Conservation (phyloP, 2,113 vertebrate genomes). For the Dascyllus trimaculatus region DNA sequence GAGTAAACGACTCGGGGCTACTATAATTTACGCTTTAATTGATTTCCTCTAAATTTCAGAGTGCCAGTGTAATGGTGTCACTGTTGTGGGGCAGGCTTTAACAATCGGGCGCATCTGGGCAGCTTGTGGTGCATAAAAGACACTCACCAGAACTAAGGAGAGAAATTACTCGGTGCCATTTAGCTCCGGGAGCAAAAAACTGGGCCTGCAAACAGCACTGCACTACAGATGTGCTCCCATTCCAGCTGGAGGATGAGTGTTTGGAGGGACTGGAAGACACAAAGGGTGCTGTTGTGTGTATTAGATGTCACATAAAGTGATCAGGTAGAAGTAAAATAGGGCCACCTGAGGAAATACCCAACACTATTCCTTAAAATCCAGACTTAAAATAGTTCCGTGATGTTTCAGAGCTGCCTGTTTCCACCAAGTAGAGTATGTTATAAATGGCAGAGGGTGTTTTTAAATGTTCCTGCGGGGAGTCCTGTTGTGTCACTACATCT, state of each 20-base stretch:
- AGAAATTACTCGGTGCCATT: slow-evolving; percentile 16
- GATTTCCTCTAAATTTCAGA: slow-evolving; percentile 66
- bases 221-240: not conserved
- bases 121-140: slow-evolving; percentile 36
- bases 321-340: slow-evolving; percentile 6
- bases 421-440: too few species aligned
- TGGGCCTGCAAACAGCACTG: not conserved
- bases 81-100: slow-evolving; percentile 41
- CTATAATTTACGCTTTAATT: slow-evolving; percentile 67
- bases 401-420: too few species aligned
- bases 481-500: slow-evolving; percentile 32
- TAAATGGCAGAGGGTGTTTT: not conserved
- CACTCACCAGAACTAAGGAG: not conserved
- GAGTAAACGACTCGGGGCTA: slow-evolving; percentile 36
- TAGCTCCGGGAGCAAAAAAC: slow-evolving; percentile 3
- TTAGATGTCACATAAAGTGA: slow-evolving; percentile 29
- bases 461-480: slow-evolving; percentile 8
- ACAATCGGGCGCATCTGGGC: slow-evolving; percentile 40
- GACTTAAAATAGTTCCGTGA: too few species aligned
- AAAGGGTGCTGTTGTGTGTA: slow-evolving; percentile 22
- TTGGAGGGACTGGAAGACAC: not conserved
- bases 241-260: not conserved
- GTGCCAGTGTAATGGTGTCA: slow-evolving; percentile 58
- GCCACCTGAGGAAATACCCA: slow-evolving; percentile 10
- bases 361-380: not conserved